Evolutionary conservation across 2,888 invertebrate species (phyloP), one percentile per base, ranked within the genome.

Genomic region (Herminia tarsipennalis): DNA sequence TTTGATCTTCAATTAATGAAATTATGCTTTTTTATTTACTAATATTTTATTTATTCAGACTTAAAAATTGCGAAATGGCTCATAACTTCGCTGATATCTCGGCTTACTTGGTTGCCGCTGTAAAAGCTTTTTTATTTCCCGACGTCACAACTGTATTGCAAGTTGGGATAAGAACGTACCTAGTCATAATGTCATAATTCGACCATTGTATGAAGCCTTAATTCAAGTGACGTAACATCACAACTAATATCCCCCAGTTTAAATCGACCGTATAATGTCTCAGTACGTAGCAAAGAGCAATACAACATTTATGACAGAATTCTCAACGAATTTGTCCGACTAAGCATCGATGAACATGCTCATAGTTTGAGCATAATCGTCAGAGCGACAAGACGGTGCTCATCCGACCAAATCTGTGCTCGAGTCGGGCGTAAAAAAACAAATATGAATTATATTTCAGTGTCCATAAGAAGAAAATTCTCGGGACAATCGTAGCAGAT

Each of bases 401-500:
- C 42, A 38, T 9, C 63, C 29, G 27, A 51, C 37, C 47, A 34
- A 32, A 42, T 29, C 18, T 35, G 24, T 34, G 33, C 29, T 41
- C 33, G 30, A 39, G 39, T 46, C 16, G 20, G 12, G 21, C 34
- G 39, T 10, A 27, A 17, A 38, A 33, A 34, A 8, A 20, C 24
- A 34, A 45, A 29, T 39, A 39, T 34, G 34, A 45, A 24, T 62
- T 54, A 58, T 62, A 49, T 62, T 55, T 25, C 37, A 36, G 40
- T 54, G 48, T 66, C 54, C 50, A 51, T 41, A 50, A 52, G 46
- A 60, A 55, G 46, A n/a, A 43, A 54, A 58, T 66, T 56, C 56
- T 46, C 45, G 46, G 35, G 34, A 59, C 48, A 52, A 42, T 57
- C 36, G 54, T 48, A 46, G 45, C 42, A 59, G 64, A 62, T 64